Conservation (phyloP, 2,888 invertebrate genomes). For the Epinotia nisella region DNA sequence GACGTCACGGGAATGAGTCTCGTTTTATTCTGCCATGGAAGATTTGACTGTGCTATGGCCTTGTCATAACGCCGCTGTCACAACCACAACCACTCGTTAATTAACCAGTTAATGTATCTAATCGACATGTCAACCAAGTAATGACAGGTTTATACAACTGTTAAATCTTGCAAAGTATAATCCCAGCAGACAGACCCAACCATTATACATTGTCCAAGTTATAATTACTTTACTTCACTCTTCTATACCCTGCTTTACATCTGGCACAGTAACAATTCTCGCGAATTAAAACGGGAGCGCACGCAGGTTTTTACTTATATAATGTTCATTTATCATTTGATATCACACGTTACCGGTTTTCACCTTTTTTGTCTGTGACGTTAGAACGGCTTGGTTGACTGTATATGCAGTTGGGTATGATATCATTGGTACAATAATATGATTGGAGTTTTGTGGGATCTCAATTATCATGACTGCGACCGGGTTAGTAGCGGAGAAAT, state of each 20-base stretch:
- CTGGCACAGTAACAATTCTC: conserved; percentile 11
- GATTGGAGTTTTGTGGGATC: background rate
- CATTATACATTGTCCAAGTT: no score
- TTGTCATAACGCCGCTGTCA: no score
- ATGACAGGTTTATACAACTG: no score
- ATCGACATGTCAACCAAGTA: no score
- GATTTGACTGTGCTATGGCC: no score
- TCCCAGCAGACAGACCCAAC: no score
- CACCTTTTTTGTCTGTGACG: conserved; percentile 48
- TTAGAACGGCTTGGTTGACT: conserved; percentile 49
- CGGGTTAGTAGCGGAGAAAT: no score
- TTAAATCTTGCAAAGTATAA: no score
- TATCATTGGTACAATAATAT: background rate
- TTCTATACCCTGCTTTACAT: conserved; percentile 2
- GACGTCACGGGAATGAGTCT: no score
- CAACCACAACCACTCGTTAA: no score
- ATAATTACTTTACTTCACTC: background rate
- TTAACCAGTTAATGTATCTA: no score
- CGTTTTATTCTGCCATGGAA: no score
- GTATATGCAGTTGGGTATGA: conserved; percentile 35
- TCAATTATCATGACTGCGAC: background rate
- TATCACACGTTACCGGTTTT: conserved; percentile 49
- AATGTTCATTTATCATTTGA: conserved; percentile 46
- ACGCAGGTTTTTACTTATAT: conserved; percentile 34
- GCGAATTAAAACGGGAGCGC: conserved; percentile 30